Evolutionary conservation across 1,140 invertebrate genomes (phyloP).

Genomic region (Drosophila albomicans): DNA sequence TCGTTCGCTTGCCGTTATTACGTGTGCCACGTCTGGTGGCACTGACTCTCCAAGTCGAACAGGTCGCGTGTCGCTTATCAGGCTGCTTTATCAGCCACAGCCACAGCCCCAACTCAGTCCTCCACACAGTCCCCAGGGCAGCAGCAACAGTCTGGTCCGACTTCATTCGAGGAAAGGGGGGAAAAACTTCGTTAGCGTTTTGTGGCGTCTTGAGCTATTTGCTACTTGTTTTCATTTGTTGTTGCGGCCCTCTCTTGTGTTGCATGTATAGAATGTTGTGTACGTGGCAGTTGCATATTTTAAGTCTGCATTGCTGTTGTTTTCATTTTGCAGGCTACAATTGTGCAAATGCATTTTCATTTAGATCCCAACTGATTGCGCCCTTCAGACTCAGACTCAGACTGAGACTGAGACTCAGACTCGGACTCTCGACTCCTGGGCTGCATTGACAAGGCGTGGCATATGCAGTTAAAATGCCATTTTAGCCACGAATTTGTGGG

Average conservation of each 20-base stretch:
- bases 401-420: too few species aligned
- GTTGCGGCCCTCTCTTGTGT: slow-evolving; percentile 39
- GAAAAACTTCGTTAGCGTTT: slow-evolving; percentile 77
- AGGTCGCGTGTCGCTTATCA: slow-evolving; percentile 79
- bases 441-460: slow-evolving; percentile 66
- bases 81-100: slow-evolving; percentile 61
- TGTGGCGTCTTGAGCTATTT: slow-evolving; percentile 73
- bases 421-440: slow-evolving; percentile 13
- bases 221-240: slow-evolving; percentile 75
- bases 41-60: slow-evolving; percentile 37
- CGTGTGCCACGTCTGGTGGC: slow-evolving; percentile 32
- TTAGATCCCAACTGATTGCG: slow-evolving; percentile 77
- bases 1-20: slow-evolving; percentile 34
- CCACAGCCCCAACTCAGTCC: background rate
- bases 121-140: slow-evolving; percentile 7
- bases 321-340: slow-evolving; percentile 62
- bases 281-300: slow-evolving; percentile 57
- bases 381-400: slow-evolving; percentile 44
- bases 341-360: slow-evolving; percentile 82
- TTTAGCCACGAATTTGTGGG: slow-evolving; percentile 35
- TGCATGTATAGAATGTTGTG: slow-evolving; percentile 9
- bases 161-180: background rate
- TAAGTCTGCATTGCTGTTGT: slow-evolving; percentile 53
- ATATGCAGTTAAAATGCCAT: slow-evolving; percentile 62
- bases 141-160: slow-evolving; percentile 7